Evolutionary conservation across 1,140 invertebrate species (phyloP).

Genomic region (Drosophila eugracilis): DNA sequence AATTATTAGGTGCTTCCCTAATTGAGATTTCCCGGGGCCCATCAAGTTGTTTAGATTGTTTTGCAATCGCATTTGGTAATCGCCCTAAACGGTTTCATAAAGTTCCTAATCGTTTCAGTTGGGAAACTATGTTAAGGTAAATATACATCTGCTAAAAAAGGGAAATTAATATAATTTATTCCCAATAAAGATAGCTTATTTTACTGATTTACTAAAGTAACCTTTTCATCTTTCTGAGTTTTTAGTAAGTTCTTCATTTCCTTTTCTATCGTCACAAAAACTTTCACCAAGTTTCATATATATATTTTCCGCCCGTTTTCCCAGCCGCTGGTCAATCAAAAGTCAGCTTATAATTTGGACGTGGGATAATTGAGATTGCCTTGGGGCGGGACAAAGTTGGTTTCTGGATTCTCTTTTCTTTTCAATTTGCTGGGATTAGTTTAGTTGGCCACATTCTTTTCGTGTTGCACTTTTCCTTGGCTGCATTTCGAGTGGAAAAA

Average conservation of each 20-base stretch:
- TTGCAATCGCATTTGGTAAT: neutral
- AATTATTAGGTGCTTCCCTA: constrained; percentile 3
- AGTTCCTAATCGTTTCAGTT: neutral
- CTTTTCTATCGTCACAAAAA: too few relatives aligned
- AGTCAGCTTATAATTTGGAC: constrained; percentile 51
- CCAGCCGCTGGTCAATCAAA: constrained; percentile 39
- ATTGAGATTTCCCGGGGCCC: constrained; percentile 2
- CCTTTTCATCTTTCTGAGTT: neutral
- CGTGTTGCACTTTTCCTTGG: constrained; percentile 3
- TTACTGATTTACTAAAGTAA: too few relatives aligned
- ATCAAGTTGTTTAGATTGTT: constrained; percentile 8
- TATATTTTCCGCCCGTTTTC: neutral
- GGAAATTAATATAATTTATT: neutral
- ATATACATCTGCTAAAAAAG: neutral
- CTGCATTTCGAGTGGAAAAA: constrained; percentile 1
- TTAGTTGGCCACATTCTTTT: constrained; percentile 19
- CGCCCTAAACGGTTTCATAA: neutral
- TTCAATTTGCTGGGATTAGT: constrained; percentile 28
- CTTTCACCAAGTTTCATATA: too few relatives aligned
- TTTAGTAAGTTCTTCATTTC: neutral
- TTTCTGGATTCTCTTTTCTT: neutral
- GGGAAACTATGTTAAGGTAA: neutral
- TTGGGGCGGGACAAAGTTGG: constrained; percentile 8
- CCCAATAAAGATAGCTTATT: neutral
- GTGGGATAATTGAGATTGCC: constrained; percentile 33